Evolutionary conservation across 2,113 vertebrate species (phyloP).

Genomic region (Corythaeola cristata): DNA sequence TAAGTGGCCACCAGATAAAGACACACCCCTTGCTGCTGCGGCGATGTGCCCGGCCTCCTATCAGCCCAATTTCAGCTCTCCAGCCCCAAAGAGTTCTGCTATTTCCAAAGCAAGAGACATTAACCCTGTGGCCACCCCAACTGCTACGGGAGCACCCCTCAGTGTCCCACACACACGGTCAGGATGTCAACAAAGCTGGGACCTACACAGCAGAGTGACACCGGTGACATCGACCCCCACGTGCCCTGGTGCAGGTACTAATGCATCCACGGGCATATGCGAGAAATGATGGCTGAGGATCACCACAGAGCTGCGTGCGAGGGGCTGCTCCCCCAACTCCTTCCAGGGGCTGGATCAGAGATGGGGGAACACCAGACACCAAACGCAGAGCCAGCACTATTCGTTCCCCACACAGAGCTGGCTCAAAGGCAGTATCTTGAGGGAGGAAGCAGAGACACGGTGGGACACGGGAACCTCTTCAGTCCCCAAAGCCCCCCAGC

Average conservation of each 20-base stretch:
- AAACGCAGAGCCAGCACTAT: background rate
- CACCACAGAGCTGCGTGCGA: background rate
- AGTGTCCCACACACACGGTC: rapidly evolving
- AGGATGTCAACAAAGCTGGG: background rate
- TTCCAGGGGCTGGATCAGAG: background rate
- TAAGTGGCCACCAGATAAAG: background rate
- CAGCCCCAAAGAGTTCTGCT: background rate
- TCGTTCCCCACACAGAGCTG: background rate
- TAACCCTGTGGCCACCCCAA: rapidly evolving
- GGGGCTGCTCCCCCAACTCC: background rate
- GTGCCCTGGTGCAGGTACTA: background rate
- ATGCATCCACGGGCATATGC: rapidly evolving
- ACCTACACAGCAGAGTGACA: background rate
- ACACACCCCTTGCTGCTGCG: rapidly evolving
- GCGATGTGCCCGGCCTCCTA: too few species aligned
- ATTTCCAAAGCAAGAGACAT: background rate
- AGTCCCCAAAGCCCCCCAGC: rapidly evolving
- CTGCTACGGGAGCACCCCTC: background rate
- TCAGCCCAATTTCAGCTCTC: background rate
- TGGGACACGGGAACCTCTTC: background rate
- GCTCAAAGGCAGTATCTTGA: background rate
- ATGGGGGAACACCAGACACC: background rate
- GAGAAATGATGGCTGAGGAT: background rate
- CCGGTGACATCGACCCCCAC: rapidly evolving
- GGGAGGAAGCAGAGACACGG: background rate